Percentiles rank a stretch among this genome's conserved stretches.
Conservation (phyloP, 2,888 invertebrate genomes). For the Mactromeris polynyma region DNA sequence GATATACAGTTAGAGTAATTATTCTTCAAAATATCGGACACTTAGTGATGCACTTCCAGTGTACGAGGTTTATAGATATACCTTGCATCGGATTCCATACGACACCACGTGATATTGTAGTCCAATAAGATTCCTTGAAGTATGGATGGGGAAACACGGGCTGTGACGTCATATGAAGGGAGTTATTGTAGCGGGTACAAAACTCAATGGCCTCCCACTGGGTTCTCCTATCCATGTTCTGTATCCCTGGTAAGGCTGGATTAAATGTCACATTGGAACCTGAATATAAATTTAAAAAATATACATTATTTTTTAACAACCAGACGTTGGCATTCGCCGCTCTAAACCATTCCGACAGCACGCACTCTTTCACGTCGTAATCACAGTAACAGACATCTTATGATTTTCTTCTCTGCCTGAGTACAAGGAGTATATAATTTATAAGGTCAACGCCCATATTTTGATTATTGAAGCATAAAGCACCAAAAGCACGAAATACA, state of each 20-base stretch:
- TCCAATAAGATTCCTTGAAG: slow-evolving; percentile 44
- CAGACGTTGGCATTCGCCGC: no score
- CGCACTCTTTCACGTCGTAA: no score
- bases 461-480: no score
- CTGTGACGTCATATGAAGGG: slow-evolving; percentile 28
- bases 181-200: slow-evolving; percentile 27
- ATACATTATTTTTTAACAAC: no score
- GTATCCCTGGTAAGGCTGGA: not conserved
- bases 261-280: not conserved
- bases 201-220: slow-evolving; percentile 34
- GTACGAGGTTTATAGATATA: slow-evolving; percentile 19
- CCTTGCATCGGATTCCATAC: slow-evolving; percentile 52
- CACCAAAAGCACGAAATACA: no score
- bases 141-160: slow-evolving; percentile 23
- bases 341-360: no score
- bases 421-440: no score
- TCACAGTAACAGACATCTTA: not conserved
- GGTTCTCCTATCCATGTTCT: not conserved
- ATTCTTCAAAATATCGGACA: no score
- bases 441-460: no score
- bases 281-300: not conserved
- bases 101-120: slow-evolving; percentile 30
- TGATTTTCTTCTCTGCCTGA: no score
- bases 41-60: no score
- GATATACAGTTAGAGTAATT: no score